Percentiles rank a stretch among this genome's conserved stretches.
Evolutionary conservation across 2,797 vertebrate species (phyloP).

Genomic region (Sandelia bainsii): DNA sequence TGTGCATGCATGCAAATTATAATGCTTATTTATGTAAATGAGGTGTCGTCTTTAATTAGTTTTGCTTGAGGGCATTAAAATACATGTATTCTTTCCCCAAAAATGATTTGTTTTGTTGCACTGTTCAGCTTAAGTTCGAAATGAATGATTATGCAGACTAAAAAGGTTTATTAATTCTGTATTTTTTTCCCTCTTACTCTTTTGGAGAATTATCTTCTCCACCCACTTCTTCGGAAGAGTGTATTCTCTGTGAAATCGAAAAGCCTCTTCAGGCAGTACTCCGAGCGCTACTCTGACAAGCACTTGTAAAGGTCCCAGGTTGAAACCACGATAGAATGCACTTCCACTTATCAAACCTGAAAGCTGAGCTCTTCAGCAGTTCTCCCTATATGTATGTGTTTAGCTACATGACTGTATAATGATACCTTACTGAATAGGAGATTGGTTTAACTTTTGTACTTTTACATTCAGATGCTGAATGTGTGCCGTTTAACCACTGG

Average conservation of each 20-base stretch:
- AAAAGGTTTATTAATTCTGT: conserved; percentile 88
- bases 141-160: conserved; percentile 87
- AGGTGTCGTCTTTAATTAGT: conserved; percentile 92
- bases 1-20: conserved; percentile 89
- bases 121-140: conserved; percentile 88
- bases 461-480: conserved; percentile 43
- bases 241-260: conserved; percentile 82
- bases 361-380: conserved; percentile 57
- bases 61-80: conserved; percentile 92
- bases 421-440: conserved; percentile 45
- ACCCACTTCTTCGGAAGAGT: conserved; percentile 78
- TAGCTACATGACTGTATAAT: conserved; percentile 43
- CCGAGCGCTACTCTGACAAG: conserved; percentile 70
- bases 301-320: conserved; percentile 80
- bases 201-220: conserved; percentile 85
- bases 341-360: conserved; percentile 74
- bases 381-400: conserved; percentile 43
- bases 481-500: conserved; percentile 48
- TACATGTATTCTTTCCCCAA: conserved; percentile 90
- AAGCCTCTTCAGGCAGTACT: conserved; percentile 79
- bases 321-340: conserved; percentile 76
- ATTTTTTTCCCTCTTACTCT: conserved; percentile 63
- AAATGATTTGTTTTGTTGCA: conserved; percentile 91
- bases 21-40: conserved; percentile 92
- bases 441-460: conserved; percentile 50